These are phyloP conservation scores for Artemia sp. DNA, from an alignment of 2,888 invertebrate species.

Conservation along the genomic window DNA sequence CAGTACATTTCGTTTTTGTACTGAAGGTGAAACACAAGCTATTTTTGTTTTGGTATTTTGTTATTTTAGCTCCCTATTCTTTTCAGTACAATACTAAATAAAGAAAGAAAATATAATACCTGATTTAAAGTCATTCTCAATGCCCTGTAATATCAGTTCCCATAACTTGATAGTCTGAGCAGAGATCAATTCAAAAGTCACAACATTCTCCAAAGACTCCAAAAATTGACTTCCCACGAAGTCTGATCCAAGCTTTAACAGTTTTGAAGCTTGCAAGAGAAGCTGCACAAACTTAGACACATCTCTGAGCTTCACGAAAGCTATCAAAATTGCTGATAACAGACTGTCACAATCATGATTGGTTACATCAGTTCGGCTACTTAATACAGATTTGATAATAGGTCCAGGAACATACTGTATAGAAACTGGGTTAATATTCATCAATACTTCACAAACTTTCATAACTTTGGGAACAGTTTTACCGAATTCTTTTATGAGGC, in stretches of 20 bases:
- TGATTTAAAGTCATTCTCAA: slow-evolving; percentile 1
- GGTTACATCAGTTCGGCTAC: neutral
- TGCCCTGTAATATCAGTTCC: neutral
- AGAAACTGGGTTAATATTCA: neutral
- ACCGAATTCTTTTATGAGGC: neutral
- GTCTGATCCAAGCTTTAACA: neutral
- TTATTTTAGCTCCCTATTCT: no score
- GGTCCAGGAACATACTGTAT: slow-evolving; percentile 12
- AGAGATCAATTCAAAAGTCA: neutral
- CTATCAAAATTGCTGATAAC: neutral
- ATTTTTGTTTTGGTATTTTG: no score
- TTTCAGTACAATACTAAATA: no score
- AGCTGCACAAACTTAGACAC: neutral
- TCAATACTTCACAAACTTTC: slow-evolving; percentile 9
- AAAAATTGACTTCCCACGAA: neutral
- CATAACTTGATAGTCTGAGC: neutral
- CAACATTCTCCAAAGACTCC: slow-evolving; percentile 1
- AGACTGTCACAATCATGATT: neutral
- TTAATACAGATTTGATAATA: slow-evolving; percentile 12
- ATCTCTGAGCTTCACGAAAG: neutral
- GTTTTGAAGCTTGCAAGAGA: neutral
- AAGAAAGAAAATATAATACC: neutral
- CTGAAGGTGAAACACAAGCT: no score
- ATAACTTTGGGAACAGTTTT: slow-evolving; percentile 1
- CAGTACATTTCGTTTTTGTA: no score